phyloP scores from a whole-genome alignment of 2,113 vertebrate species.

The Podarcis raffonei region DNA sequence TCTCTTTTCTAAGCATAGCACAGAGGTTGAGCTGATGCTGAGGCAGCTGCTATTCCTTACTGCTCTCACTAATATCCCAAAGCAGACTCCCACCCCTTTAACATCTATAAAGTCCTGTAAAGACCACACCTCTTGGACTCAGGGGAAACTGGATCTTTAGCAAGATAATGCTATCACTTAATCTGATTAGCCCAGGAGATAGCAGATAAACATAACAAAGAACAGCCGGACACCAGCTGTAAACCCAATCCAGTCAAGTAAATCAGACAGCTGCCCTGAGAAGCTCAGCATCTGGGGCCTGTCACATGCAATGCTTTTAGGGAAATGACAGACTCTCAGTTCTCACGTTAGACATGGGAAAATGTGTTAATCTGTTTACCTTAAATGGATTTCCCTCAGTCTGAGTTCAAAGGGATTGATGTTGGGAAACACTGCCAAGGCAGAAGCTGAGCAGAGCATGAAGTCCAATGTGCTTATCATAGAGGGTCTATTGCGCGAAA shows the following conservation, averaged over 20 bases:
- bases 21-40: neutral
- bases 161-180: constrained; percentile 68
- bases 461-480: neutral
- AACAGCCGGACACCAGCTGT: constrained; percentile 77
- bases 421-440: constrained; percentile 16
- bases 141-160: constrained; percentile 67
- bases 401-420: constrained; percentile 53
- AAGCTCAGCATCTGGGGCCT: constrained; percentile 74
- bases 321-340: constrained; percentile 66
- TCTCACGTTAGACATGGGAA: constrained; percentile 63
- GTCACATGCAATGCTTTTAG: constrained; percentile 74
- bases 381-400: constrained; percentile 72
- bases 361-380: constrained; percentile 73
- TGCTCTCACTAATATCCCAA: constrained; percentile 35
- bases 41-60: neutral
- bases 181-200: constrained; percentile 75
- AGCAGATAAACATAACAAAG: constrained; percentile 74
- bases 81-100: constrained; percentile 19
- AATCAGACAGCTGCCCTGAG: constrained; percentile 69
- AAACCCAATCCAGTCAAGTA: constrained; percentile 67
- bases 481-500: constrained; percentile 15
- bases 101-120: constrained; percentile 49
- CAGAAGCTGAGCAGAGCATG: neutral
- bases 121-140: constrained; percentile 47
- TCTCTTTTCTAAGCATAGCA: neutral